These are phyloP conservation scores for Apotomis turbidana DNA, from an alignment of 2,888 invertebrate genomes.

Conservation along the genomic window DNA sequence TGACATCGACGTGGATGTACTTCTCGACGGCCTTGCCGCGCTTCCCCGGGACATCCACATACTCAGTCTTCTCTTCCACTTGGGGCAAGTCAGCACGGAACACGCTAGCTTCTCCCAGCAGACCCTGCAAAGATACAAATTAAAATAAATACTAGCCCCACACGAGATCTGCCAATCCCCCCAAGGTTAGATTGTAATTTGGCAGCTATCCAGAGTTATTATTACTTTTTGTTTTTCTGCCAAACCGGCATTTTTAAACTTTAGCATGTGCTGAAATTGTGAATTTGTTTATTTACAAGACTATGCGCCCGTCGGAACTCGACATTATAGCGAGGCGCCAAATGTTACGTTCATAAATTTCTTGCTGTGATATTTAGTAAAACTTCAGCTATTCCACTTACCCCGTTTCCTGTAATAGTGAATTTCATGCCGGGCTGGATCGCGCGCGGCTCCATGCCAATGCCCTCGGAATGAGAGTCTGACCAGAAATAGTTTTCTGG, in stretches of 20 bases:
- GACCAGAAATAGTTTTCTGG: constrained; percentile 90
- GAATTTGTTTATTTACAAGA: constrained; percentile 49
- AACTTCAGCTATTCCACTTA: constrained; percentile 56
- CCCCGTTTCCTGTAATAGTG: constrained; percentile 84
- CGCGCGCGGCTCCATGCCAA: constrained; percentile 87
- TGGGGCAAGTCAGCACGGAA: constrained; percentile 88
- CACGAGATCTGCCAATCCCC: constrained; percentile 20
- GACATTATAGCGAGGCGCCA: constrained; percentile 31
- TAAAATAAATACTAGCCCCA: constrained; percentile 25
- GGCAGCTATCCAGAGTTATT: constrained; percentile 57
- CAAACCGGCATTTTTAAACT: constrained; percentile 54
- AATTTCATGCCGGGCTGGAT: constrained; percentile 87
- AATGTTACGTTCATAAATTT: constrained; percentile 15
- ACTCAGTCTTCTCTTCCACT: constrained; percentile 85
- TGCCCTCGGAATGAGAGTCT: constrained; percentile 89
- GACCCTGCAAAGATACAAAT: constrained; percentile 63
- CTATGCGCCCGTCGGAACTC: constrained; percentile 40
- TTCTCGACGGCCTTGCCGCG: constrained; percentile 83
- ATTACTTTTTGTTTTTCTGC: constrained; percentile 58
- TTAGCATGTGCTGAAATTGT: constrained; percentile 50
- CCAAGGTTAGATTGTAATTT: constrained; percentile 45
- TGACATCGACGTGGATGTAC: constrained; percentile 87
- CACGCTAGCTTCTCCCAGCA: constrained; percentile 86
- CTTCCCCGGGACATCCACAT: constrained; percentile 80
- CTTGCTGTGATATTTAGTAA: constrained; percentile 26